Conservation (phyloP, 2,888 invertebrate genomes). For the Microchrysa polita region DNA sequence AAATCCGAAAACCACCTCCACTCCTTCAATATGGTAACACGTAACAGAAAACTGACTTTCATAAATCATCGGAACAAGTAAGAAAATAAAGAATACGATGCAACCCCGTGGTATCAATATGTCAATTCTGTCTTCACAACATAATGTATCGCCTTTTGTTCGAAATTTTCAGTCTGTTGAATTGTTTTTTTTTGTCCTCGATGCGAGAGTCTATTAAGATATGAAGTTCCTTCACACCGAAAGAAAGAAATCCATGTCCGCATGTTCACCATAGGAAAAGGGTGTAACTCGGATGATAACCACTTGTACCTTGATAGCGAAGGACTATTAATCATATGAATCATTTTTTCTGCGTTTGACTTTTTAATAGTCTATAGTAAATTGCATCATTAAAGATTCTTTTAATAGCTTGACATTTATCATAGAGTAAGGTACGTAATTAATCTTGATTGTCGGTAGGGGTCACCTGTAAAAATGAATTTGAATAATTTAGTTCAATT, state of each 20-base stretch:
- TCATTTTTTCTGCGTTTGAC: background rate
- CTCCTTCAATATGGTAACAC: too few relatives aligned
- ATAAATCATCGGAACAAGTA: background rate
- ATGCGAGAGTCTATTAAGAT: slow-evolving; percentile 5
- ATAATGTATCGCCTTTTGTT: background rate
- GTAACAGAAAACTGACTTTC: background rate
- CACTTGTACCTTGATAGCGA: background rate
- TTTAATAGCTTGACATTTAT: background rate
- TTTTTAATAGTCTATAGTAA: background rate
- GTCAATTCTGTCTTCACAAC: slow-evolving; percentile 8
- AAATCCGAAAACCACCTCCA: too few relatives aligned
- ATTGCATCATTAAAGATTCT: background rate
- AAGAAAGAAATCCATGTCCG: too few relatives aligned
- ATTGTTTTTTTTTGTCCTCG: background rate
- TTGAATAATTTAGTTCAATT: background rate
- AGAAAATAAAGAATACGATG: background rate
- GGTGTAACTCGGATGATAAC: slow-evolving; percentile 7
- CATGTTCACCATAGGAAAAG: background rate
- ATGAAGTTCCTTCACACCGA: background rate
- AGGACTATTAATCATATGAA: background rate
- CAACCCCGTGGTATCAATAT: background rate
- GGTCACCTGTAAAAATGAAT: background rate
- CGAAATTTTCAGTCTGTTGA: background rate
- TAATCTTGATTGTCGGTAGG: background rate
- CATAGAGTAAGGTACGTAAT: background rate